Evolutionary conservation across 2,113 vertebrate species (phyloP), one percentile per base, ranked within the genome.

Genomic region (Melanerpes aurifrons): DNA sequence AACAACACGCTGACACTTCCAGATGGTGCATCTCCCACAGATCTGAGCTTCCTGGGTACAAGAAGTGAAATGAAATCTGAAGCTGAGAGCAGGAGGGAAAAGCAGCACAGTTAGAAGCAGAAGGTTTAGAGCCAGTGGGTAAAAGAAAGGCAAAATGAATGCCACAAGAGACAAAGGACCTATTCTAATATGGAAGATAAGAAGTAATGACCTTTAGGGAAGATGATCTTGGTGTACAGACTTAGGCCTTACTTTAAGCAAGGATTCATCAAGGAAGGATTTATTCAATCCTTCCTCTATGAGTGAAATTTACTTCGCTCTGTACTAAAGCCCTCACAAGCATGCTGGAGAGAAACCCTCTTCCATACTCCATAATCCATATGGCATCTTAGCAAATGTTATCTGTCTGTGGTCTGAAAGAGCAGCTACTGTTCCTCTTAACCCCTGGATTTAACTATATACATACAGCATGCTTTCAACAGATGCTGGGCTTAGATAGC

Each of bases 371-470:
- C 13, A 40, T 84, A 82, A 78, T 43, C 72, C 62, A 69, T 10
- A 6, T 17, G 17, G 53, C 71, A 61, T 90, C 70, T 88, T 48
- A 78, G 77, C 59, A 96, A 88, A 70, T 88, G 32, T 35, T 92
- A 45, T 35, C 6, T 59, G 24, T 70, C 32, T 16, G 9, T 28
- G 66, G 62, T 43, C 82, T 78, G 80, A 83, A 84, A 82, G 88
- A 93, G 69, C 47, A 92, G 19, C 72, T 61, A 54, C 59, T 66
- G 5, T 37, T 90, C 35, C 53, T 77, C 68, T 47, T 77, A 76
- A 70, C 75, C 79, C 45, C 75, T 80, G 85, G 71, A 82, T 90
- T 92, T 87, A 79, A 75, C 63, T 85, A 31, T n/a, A 58, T 15
- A 72, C 29, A 31, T 90, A 22, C 15, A 90, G 50, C 21, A 75